Conservation (phyloP, 2,888 invertebrate species). For the Rotaria socialis region DNA sequence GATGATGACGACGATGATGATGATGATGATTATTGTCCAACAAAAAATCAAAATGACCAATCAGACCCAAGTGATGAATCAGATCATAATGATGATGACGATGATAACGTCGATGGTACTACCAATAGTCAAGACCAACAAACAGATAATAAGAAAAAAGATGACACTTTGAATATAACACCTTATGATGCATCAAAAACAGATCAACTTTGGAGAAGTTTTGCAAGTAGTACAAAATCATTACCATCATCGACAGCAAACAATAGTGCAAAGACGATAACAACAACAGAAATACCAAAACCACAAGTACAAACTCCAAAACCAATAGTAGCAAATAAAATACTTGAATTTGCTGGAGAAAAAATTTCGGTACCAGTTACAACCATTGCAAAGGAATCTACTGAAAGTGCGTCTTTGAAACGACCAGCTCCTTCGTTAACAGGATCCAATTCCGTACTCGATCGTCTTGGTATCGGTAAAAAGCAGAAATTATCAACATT, state of each 20-base stretch:
- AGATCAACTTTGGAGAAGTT: neutral
- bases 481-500: conserved; percentile 27
- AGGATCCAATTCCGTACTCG: neutral
- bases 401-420: neutral
- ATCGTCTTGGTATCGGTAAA: conserved; percentile 13
- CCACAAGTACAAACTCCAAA: neutral
- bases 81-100: neutral
- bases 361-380: neutral
- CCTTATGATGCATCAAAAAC: conserved; percentile 24
- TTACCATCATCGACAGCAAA: neutral
- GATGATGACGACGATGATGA: neutral
- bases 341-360: conserved; percentile 12
- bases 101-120: neutral
- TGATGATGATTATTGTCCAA: neutral
- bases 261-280: neutral
- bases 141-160: neutral
- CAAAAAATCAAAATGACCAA: neutral
- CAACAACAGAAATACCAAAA: neutral
- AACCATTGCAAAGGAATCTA: neutral
- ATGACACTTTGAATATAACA: neutral
- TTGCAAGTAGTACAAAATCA: neutral
- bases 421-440: neutral
- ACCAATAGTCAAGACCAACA: neutral
- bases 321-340: neutral
- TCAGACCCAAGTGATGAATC: neutral